These are phyloP conservation scores for Pteropus alecto DNA, from an alignment of 2,113 vertebrate genomes.

Conservation along the genomic window DNA sequence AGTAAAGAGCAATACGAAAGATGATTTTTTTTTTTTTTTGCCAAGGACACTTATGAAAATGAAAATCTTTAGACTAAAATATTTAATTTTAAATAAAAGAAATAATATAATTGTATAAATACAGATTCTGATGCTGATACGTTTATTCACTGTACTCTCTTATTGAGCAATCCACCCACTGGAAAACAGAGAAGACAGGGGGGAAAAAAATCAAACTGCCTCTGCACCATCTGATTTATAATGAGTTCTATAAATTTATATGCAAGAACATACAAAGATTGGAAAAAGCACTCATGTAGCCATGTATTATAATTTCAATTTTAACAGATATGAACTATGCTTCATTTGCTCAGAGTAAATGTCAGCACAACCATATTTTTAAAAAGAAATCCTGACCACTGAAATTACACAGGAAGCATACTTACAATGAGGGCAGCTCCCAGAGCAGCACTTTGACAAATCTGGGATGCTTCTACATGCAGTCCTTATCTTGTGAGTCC, in stretches of 20 bases:
- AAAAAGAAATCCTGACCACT: neutral
- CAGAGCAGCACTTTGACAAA: neutral
- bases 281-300: neutral
- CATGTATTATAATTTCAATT: neutral
- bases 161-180: conserved; percentile 49
- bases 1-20: conserved; percentile 5
- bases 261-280: conserved; percentile 20
- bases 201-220: neutral
- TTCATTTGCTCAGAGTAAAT: neutral
- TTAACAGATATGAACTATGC: neutral
- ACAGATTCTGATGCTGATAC: conserved; percentile 43
- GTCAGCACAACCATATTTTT: neutral
- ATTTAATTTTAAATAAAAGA: conserved; percentile 53
- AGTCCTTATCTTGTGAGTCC: neutral
- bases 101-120: conserved; percentile 32
- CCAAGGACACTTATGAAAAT: conserved; percentile 49
- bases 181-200: neutral
- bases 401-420: neutral
- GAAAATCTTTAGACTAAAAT: conserved; percentile 25
- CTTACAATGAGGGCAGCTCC: neutral
- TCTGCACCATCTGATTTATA: conserved; percentile 63
- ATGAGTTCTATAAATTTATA: conserved; percentile 41
- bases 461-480: neutral
- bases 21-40: neutral
- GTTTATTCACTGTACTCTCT: conserved; percentile 45